Evolutionary conservation across 2,113 vertebrate genomes (phyloP), one percentile per base, ranked within the genome.

Genomic region (Mesoclemmys tuberculata): DNA sequence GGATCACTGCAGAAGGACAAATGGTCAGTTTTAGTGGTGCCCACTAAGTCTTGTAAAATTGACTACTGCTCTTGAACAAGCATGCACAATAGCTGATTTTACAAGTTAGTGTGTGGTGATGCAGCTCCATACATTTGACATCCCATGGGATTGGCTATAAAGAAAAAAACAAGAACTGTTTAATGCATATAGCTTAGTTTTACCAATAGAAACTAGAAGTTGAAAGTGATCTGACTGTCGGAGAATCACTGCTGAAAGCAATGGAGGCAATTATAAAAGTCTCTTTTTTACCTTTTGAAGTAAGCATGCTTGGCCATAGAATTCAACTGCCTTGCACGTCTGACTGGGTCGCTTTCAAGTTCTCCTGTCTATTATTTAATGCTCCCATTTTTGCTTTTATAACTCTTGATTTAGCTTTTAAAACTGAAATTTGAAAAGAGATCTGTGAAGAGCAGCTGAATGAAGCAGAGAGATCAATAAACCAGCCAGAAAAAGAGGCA

Each of bases 161-260:
- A 21, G 49, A 90, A 83, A 21, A 71, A 83, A 21, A 71, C 0
- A 56, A 31, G 31, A 86, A 52, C 11, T 74, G 74, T 80, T 80
- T 26, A 27, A 58, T 49, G 56, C 49, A 51, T 16, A 9, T 80
- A 26, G 64, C 61, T 71, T 83, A 41, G 14, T 24, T 87, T 78
- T 52, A 35, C 82, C 77, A 77, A 78, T 27, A 68, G 51, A 91
- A 90, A 74, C 1, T 86, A 82, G 49, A 58, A n/a, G 82, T 90
- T 95, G 49, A 87, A 95, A 92, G 81, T n/a, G 84, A 81, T 49
- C 44, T 46, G n/a, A 49, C 41, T 80, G n/a, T 18, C 5, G n/a
- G 75, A 77, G 35, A 85, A 80, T 49, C 85, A 1, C 10, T 64
- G 9, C 44, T 89, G 81, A 48, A 89, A 94, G 48, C 12, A 74